Conservation (phyloP, 2,797 vertebrate species). For the Sphaeramia orbicularis region DNA sequence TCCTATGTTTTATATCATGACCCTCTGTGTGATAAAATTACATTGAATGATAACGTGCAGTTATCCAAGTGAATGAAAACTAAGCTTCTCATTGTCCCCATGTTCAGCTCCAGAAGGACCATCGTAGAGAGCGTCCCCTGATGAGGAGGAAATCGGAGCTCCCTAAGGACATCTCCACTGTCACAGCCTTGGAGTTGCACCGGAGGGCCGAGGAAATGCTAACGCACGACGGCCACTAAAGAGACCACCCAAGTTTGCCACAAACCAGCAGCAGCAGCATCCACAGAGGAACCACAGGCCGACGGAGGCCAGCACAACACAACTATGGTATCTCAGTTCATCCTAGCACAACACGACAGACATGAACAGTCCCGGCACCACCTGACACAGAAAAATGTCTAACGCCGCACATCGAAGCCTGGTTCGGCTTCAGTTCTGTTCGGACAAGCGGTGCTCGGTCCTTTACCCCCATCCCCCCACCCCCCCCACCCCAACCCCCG, state of each 20-base stretch:
- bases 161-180: constrained; percentile 96
- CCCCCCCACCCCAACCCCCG: constrained; percentile 1
- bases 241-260: constrained; percentile 45
- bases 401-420: constrained; percentile 31
- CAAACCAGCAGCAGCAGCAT: constrained; percentile 60
- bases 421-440: neutral
- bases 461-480: neutral
- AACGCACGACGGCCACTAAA: constrained; percentile 92
- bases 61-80: too few species aligned
- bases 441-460: constrained; percentile 34
- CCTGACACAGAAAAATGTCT: constrained; percentile 54
- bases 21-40: too few species aligned
- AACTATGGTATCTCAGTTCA: constrained; percentile 51
- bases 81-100: neutral
- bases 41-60: too few species aligned
- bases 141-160: constrained; percentile 97
- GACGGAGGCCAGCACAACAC: constrained; percentile 57
- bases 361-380: constrained; percentile 46
- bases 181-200: constrained; percentile 96
- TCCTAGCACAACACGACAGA: constrained; percentile 60
- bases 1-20: too few species aligned
- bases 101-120: constrained; percentile 89
- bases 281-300: constrained; percentile 61
- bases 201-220: constrained; percentile 94
- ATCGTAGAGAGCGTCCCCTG: constrained; percentile 91